Conservation (phyloP, 2,113 vertebrate species). For the Numenius arquata region DNA sequence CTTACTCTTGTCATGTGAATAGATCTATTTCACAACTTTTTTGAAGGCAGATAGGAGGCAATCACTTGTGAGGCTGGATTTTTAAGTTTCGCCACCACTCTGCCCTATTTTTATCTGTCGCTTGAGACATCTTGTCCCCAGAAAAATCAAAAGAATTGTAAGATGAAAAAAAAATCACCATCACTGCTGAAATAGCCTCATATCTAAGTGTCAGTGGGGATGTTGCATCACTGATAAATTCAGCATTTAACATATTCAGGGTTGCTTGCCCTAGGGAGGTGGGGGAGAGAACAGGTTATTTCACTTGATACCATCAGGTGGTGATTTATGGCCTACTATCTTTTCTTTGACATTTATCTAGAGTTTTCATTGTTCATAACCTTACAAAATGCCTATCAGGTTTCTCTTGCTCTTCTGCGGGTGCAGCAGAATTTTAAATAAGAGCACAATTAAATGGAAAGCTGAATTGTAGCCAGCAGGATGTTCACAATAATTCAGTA, state of each 20-base stretch:
- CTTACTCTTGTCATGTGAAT: conserved; percentile 32
- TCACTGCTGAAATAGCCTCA: conserved; percentile 21
- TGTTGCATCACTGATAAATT: conserved; percentile 43
- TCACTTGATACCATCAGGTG: conserved; percentile 50
- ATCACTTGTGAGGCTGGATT: neutral
- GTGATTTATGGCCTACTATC: conserved; percentile 68
- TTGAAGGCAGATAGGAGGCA: conserved; percentile 42
- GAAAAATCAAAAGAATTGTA: conserved; percentile 51
- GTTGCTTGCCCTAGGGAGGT: conserved; percentile 33
- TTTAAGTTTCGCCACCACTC: neutral
- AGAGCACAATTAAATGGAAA: conserved; percentile 66
- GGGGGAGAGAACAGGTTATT: conserved; percentile 18
- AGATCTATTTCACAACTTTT: conserved; percentile 47
- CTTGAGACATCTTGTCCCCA: conserved; percentile 25
- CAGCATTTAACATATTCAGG: conserved; percentile 46
- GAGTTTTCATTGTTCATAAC: conserved; percentile 70
- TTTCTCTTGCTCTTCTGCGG: conserved; percentile 10
- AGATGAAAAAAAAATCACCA: conserved; percentile 15
- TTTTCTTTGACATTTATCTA: conserved; percentile 54
- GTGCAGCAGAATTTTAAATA: conserved; percentile 70
- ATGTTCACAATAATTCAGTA: conserved; percentile 47
- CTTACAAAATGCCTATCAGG: conserved; percentile 26
- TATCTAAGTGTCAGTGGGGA: conserved; percentile 21
- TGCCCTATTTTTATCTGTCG: conserved; percentile 9
- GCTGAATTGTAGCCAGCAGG: conserved; percentile 58